Evolutionary conservation across 2,888 invertebrate species (phyloP), one percentile per base, ranked within the genome.

Genomic region (Atrina japonica): DNA sequence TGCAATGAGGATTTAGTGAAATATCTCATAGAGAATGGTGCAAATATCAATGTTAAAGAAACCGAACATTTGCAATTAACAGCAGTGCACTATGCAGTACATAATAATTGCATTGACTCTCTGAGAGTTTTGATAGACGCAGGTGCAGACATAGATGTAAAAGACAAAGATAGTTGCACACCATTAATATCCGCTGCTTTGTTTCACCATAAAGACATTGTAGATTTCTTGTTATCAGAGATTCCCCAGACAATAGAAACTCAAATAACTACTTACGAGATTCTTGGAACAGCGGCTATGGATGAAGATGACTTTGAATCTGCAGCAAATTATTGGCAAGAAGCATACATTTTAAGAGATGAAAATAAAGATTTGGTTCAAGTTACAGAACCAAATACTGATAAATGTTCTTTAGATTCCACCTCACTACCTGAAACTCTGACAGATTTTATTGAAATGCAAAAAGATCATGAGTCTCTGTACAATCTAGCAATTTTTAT

Each of bases 51-150:
- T 50, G 58, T 45, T 14, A 30, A 40, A 18, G 64, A 64, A 47
- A 40, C 23, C 3, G 47, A 40, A n/a, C 55, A 50, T 40, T 43
- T 49, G 21, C 14, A 53, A 21, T 43, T 64, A n/a, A 70, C 70
- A n/a, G 64, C 70, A n/a, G 18, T 70, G 6, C 70, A 70, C 52
- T 65, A 52, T 52, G 58, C 70, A 18, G 52, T 64, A 25, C 30
- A 64, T 16, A 45, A 52, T 43, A 21, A 58, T 41, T 58, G 58
- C 18, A 14, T 70, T 16, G 70, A 64, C 14, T 35, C 70, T 1
- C 25, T 64, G 2, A 58, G 35, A 9, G 18, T 64, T 21, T 40
- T 70, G 18, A 16, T 56, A 1, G 27, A 58, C 27, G 35, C 53
- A 18, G 70, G 64, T 0, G 59, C 58, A 2, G 63, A 63, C 16